These are phyloP conservation scores for Nycteola revayana DNA, from an alignment of 2,888 invertebrate genomes.

Conservation along the genomic window DNA sequence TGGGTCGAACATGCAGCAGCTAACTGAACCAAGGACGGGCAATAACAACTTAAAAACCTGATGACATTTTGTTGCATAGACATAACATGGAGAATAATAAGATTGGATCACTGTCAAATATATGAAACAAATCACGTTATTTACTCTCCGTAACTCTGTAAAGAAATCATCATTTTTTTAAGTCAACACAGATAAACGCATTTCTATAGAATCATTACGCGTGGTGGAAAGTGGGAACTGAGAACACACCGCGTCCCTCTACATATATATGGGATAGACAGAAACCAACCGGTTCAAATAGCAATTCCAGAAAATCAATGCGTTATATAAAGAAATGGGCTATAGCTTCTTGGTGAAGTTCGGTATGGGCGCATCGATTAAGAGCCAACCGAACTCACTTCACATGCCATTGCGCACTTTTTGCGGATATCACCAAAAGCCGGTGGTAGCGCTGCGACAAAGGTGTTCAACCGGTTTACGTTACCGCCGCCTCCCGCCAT, in stretches of 20 bases:
- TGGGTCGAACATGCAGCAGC: slow-evolving; percentile 25
- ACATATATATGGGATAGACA: slow-evolving; percentile 47
- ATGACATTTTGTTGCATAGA: no score
- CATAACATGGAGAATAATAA: no score
- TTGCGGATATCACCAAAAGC: slow-evolving; percentile 79
- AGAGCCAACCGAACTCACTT: slow-evolving; percentile 56
- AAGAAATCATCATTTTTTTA: no score
- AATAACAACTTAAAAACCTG: no score
- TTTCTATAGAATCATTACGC: slow-evolving; percentile 26
- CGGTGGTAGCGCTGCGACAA: slow-evolving; percentile 65
- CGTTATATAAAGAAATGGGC: slow-evolving; percentile 56
- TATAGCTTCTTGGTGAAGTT: slow-evolving; percentile 51
- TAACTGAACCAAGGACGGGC: slow-evolving; percentile 8
- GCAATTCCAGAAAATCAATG: slow-evolving; percentile 60
- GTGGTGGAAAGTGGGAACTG: slow-evolving; percentile 53
- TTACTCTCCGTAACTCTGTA: no score
- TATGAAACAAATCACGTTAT: no score
- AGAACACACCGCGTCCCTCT: slow-evolving; percentile 48
- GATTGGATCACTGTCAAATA: no score
- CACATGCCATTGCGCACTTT: slow-evolving; percentile 71
- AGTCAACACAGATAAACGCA: no score
- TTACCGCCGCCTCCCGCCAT: slow-evolving; percentile 60
- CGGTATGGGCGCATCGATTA: slow-evolving; percentile 58
- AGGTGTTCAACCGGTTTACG: slow-evolving; percentile 77
- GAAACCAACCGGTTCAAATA: slow-evolving; percentile 59